Base-by-base conservation (phyloP, 2,113 vertebrate genomes). In the Dipodomys spectabilis region DNA sequence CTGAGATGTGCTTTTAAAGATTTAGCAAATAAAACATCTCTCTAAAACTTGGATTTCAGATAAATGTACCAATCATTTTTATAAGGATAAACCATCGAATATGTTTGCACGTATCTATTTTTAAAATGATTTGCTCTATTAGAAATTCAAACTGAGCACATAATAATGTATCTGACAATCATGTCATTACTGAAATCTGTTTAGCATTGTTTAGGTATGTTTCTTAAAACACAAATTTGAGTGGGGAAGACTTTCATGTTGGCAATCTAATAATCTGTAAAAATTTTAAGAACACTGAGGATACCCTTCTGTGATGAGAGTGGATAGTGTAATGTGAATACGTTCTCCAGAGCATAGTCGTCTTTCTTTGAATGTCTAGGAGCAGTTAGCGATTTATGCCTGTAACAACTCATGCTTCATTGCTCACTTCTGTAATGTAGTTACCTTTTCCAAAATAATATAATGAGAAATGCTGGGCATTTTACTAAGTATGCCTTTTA, bases 401-500 rank as follows among this genome's bases (percentile, higher is more conserved):
- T 71, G 62, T 39, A 39, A 7, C 18, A 28, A 83, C 77, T 88
- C 25, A 78, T 7, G 35, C 18, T 60, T 73, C 71, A 69, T 67
- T 89, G 3, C 86, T 27, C 20, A 65, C 23, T 82, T 91, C 13
- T 73, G 10, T 71, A 92, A 88, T n/a, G 74, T 80, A 39, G 9
- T 83, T 25, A 82, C 10, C 60, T 35, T 74, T 80, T 65, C 60
- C 67, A 91, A 80, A 94, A 79, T 86, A 93, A 74, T 75, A 2
- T 86, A 93, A 71, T 81, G 39, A 65, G 15, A 86, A 28, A 3
- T 6, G 25, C 28, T 62, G 8, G 23, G 22, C 82, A n/a, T 53
- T 39, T 39, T 39, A 6, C 39, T 39, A 39, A 39, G 39, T 39
- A 39, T 39, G 39, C 39, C 39, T 39, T 39, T 39, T 39, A 39